Base-by-base conservation (phyloP, 1,140 invertebrate genomes). In the Zaprionus nigranus region DNA sequence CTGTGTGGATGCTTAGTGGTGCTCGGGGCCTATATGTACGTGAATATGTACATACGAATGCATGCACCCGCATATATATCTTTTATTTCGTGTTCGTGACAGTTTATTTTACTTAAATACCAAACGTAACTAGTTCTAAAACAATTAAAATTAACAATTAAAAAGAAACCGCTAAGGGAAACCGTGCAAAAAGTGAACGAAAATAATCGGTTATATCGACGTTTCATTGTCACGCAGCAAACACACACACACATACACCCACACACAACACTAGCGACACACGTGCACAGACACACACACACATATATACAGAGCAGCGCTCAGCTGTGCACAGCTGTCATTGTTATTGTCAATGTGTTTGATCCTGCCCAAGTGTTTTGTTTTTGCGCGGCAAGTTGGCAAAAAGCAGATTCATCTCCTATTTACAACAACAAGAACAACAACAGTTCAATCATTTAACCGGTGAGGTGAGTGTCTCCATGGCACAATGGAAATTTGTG, bases 311-410 rank as follows among this genome's bases (percentile, higher is more conserved):
- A 53, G 9, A 43, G 38, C 63, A 73, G 75, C 85, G 78, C 71
- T 84, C 84, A 87, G 84, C 84, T 87, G 83, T 80, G 70, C 75
- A 66, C 70, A 81, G 84, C 81, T 83, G 82, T 79, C 62, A 73
- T 82, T 86, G 83, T 87, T 34, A 34, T 34, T 86, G 74, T 86
- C 82, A 86, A 81, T 86, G 75, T 69, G 69, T 60, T 46, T 69
- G 79, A 82, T 76, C 85, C 84, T 74, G 66, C 53, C 54, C 34
- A 43, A 64, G 59, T 70, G 65, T 75, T 75, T 75, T 59, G 66
- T 69, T 75, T 56, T 74, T 69, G 69, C 65, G 49, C 71, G 71
- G 57, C 65, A 75, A 63, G 24, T 34, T 63, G 59, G 46, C 46
- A 12, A 46, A 64, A 28, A 71, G n/a, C 56, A 43, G 63, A 51